These are phyloP conservation scores for Forbesichthys papilliferus DNA, from an alignment of 2,113 vertebrate species.

Conservation along the genomic window DNA sequence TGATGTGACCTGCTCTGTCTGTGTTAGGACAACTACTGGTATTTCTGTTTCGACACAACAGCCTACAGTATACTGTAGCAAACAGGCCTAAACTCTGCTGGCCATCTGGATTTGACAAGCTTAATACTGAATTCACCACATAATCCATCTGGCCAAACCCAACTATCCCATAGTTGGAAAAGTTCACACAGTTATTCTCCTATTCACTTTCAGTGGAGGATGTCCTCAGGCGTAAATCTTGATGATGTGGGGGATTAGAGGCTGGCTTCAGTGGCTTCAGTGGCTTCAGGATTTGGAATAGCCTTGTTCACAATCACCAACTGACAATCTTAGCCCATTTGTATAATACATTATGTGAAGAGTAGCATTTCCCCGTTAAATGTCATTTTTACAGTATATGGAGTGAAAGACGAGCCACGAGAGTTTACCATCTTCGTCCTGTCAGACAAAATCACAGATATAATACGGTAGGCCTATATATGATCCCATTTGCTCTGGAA, in stretches of 20 bases:
- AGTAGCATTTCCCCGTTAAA: no score
- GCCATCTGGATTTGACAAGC: constrained; percentile 49
- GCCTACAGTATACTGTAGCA: neutral
- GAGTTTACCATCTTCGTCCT: constrained; percentile 26
- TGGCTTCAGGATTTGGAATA: neutral
- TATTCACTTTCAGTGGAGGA: constrained; percentile 12
- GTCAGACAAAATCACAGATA: constrained; percentile 16
- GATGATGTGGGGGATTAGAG: neutral
- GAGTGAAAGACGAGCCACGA: neutral
- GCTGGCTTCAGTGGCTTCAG: neutral
- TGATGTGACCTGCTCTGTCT: constrained; percentile 42
- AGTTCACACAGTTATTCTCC: constrained; percentile 2
- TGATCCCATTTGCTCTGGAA: neutral
- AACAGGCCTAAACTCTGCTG: constrained; percentile 20
- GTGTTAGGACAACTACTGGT: constrained; percentile 26
- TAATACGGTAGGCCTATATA: neutral
- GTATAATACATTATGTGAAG: neutral
- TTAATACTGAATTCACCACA: constrained; percentile 37
- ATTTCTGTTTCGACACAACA: constrained; percentile 13
- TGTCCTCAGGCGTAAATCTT: constrained; percentile 5
- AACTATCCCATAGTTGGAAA: constrained; percentile 36
- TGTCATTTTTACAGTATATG: no score
- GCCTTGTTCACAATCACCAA: constrained; percentile 1
- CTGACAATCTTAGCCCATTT: constrained; percentile 15
- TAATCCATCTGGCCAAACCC: constrained; percentile 32